Percentiles rank a stretch among this genome's conserved stretches.
Conservation (phyloP, 2,797 vertebrate species). For the Helarctos malayanus region DNA sequence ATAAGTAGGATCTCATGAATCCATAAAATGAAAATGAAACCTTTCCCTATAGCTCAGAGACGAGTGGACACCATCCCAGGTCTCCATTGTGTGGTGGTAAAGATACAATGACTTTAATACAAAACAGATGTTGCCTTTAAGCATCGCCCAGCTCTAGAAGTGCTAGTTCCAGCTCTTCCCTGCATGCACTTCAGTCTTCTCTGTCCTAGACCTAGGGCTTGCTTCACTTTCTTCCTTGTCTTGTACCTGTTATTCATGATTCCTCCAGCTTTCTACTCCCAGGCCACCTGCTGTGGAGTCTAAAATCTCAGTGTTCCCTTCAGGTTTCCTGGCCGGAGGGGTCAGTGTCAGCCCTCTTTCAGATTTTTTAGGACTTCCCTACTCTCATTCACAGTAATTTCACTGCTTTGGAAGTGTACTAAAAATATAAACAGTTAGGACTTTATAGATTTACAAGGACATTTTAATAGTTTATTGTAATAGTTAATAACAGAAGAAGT, state of each 20-base stretch:
- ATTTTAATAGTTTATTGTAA: constrained; percentile 41
- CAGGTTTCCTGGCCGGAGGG: background rate
- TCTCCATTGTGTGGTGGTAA: background rate
- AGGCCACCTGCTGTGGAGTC: background rate
- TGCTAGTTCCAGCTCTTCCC: background rate
- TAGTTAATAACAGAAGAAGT: constrained; percentile 57
- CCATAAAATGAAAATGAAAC: constrained; percentile 34
- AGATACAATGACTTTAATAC: constrained; percentile 20
- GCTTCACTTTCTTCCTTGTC: background rate
- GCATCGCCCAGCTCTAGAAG: background rate
- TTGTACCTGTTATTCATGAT: background rate
- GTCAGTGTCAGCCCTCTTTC: background rate
- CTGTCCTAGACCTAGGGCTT: background rate
- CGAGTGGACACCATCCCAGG: background rate
- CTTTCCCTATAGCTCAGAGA: background rate
- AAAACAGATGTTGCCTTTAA: background rate
- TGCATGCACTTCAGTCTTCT: background rate
- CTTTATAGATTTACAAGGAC: background rate
- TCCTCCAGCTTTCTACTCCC: background rate
- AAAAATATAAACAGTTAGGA: constrained; percentile 44
- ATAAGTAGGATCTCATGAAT: background rate
- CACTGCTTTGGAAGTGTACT: constrained; percentile 37
- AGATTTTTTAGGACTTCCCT: background rate
- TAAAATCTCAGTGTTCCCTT: constrained; percentile 40
- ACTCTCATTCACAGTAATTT: constrained; percentile 42